Evolutionary conservation across 1,140 invertebrate genomes (phyloP), one percentile per base, ranked within the genome.

Genomic region (Triops longicaudatus): DNA sequence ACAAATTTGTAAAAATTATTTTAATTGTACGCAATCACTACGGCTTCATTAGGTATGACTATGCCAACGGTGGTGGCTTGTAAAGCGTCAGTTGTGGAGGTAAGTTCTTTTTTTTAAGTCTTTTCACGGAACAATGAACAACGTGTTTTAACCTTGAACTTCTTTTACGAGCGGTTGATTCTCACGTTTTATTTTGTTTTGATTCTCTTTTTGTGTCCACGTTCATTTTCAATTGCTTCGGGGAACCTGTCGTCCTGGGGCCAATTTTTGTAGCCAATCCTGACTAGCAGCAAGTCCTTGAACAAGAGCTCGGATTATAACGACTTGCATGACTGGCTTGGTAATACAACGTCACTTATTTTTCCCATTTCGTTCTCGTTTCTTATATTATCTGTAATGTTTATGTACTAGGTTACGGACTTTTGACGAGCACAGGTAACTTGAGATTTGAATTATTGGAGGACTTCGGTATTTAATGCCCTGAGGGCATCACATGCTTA

Each of bases 401-500:
- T 63, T 63, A 22, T 17, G 6, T 63, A 14, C 50, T 63, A 63
- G 50, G 50, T 63, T 63, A 63, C 50, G 93, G 92, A 31, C 83
- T 94, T 4, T 83, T 94, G 0, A 91, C 90, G 28, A 88, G 88
- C 81, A 85, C 84, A 79, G 89, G 89, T 88, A 81, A 78, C 31
- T 37, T 37, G 31, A 7, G 7, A 37, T 37, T 37, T 37, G 63
- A 93, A 93, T 14, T 63, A 17, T 14, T 63, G 6, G 50, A 17
- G 17, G 17, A 17, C 10, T 17, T 63, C 50, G n/a, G 17, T 22
- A 17, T 22, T 5, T 63, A 22, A 22, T 63, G 14, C 50, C 22
- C 88, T 22, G 93, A 92, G 28, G 83, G 94, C 2, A 83, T 93
- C 0, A 92, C 90, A 28, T 88, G 88, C 81, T 84, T 84, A 80